Evolutionary conservation across 2,113 vertebrate genomes (phyloP).

Genomic region (Phoxinus phoxinus): DNA sequence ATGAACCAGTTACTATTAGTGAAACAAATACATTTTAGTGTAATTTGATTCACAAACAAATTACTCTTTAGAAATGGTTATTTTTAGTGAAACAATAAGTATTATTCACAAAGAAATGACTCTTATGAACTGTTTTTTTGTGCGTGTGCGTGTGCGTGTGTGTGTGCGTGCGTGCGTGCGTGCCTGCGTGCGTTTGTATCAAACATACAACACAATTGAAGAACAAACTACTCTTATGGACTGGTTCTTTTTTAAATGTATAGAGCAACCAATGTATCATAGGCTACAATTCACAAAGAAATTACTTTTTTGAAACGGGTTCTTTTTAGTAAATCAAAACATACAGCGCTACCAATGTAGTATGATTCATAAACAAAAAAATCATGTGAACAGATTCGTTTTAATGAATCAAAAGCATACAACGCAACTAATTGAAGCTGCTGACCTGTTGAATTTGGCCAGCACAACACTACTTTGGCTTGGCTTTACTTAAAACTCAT

Average conservation of each 20-base stretch:
- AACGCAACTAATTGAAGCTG: not conserved
- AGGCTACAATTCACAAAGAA: not conserved
- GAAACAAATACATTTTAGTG: not conserved
- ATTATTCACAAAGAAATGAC: not conserved
- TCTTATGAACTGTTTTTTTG: not conserved
- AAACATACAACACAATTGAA: too few relatives aligned
- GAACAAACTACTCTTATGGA: too few relatives aligned
- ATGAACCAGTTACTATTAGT: not conserved
- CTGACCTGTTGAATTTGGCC: not conserved
- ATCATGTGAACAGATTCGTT: not conserved
- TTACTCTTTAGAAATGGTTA: not conserved
- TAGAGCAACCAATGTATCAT: too few relatives aligned
- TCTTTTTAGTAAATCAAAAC: not conserved
- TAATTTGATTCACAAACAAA: not conserved
- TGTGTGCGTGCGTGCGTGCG: too few relatives aligned
- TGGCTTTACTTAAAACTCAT: not conserved
- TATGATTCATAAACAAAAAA: not conserved
- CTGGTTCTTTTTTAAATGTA: too few relatives aligned
- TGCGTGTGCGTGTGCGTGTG: too few relatives aligned
- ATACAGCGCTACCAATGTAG: not conserved
- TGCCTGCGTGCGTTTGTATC: too few relatives aligned
- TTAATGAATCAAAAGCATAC: slow-evolving; percentile 7
- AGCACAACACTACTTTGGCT: not conserved
- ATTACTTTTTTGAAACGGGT: not conserved
- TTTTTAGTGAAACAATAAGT: not conserved